Conservation (phyloP, 2,888 invertebrate species). For the Bembecia ichneumoniformis region DNA sequence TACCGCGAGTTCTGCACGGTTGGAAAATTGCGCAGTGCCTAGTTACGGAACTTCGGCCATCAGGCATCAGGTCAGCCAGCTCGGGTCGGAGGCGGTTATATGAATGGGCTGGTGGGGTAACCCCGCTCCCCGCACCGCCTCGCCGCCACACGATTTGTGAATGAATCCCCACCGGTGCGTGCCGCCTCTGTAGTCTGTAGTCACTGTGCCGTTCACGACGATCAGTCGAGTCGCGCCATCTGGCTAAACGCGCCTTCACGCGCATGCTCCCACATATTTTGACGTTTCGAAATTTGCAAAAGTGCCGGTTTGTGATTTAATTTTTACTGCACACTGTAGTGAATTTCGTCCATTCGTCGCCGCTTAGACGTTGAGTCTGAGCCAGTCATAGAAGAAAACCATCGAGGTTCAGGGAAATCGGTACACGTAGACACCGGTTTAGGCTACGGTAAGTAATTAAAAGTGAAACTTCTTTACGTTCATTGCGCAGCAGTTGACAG, state of each 20-base stretch:
- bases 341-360: constrained; percentile 12
- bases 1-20: constrained; percentile 7
- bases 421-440: constrained; percentile 34
- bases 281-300: constrained; percentile 52
- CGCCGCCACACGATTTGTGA: constrained; percentile 63
- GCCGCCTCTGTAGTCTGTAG: constrained; percentile 34
- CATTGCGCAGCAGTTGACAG: constrained; percentile 16
- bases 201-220: constrained; percentile 35
- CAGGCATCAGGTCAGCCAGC: constrained; percentile 20
- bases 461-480: constrained; percentile 34
- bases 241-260: constrained; percentile 52
- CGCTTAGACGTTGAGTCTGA: constrained; percentile 5
- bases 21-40: constrained; percentile 22
- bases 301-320: constrained; percentile 34
- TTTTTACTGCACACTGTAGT: constrained; percentile 23
- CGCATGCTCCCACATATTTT: constrained; percentile 41
- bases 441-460: constrained; percentile 56
- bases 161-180: constrained; percentile 68
- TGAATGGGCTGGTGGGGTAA: constrained; percentile 51
- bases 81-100: constrained; percentile 34
- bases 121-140: constrained; percentile 31
- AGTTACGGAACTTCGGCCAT: constrained; percentile 12
- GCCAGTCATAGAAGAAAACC: constrained; percentile 19
- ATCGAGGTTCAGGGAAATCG: constrained; percentile 43
- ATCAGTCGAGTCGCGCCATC: constrained; percentile 65